Evolutionary conservation across 2,113 vertebrate genomes (phyloP).

Genomic region (Lepidothrix coronata): DNA sequence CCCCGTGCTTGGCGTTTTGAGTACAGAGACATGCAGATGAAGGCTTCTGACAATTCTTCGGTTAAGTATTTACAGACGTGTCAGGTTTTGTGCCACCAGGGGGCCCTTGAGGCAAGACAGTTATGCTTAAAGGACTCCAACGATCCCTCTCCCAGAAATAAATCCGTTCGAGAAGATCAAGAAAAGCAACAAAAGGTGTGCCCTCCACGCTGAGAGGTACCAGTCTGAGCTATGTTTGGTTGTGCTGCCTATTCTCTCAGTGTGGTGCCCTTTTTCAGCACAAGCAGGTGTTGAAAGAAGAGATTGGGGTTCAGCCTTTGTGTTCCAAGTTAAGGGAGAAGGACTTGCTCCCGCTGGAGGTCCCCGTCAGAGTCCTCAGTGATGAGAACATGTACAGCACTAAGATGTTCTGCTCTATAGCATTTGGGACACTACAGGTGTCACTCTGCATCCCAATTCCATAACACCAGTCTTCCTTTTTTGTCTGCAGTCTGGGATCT

Average conservation of each 20-base stretch:
- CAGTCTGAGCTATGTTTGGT: neutral
- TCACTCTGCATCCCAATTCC: neutral
- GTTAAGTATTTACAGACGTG: rapidly evolving
- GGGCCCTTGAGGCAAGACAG: neutral
- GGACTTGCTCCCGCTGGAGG: neutral
- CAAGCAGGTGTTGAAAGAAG: neutral
- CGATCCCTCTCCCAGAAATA: rapidly evolving
- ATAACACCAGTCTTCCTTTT: neutral
- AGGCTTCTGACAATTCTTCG: rapidly evolving
- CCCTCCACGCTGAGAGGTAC: neutral
- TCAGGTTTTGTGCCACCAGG: neutral
- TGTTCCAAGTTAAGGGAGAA: neutral
- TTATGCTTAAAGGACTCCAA: neutral
- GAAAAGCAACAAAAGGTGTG: neutral
- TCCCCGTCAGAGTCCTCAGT: neutral
- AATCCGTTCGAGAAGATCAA: rapidly evolving
- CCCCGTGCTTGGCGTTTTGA: neutral
- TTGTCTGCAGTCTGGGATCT: neutral
- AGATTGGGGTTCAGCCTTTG: neutral
- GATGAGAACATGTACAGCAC: rapidly evolving
- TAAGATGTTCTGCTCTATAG: neutral
- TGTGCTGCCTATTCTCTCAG: neutral
- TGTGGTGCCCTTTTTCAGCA: neutral
- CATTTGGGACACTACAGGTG: no score
- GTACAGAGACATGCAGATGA: rapidly evolving